Percentiles rank a stretch among this genome's conserved stretches.
phyloP scores from a whole-genome alignment of 1,140 invertebrate species.

The Trichonephila clavata region DNA sequence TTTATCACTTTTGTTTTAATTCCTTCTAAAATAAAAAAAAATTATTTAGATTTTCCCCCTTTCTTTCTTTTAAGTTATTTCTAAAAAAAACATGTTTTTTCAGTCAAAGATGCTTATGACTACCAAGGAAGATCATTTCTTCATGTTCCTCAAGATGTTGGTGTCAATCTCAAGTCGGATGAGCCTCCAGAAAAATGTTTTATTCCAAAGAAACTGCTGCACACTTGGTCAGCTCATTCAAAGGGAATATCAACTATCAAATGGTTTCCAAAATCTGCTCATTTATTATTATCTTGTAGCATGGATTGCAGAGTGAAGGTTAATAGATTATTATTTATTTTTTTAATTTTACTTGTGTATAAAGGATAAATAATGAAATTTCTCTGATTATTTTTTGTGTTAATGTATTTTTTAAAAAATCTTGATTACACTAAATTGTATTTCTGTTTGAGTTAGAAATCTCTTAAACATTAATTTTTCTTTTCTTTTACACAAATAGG shows the following conservation, averaged over 20 bases:
- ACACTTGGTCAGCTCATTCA: slow-evolving; percentile 98
- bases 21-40: too few species aligned
- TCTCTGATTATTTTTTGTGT: too few species aligned
- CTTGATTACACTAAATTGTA: too few species aligned
- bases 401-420: too few species aligned
- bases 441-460: too few species aligned
- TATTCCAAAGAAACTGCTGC: slow-evolving; percentile 97
- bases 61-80: too few species aligned
- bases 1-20: too few species aligned
- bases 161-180: slow-evolving; percentile 95
- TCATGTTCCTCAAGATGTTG: slow-evolving; percentile 96
- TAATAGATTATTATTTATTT: neutral
- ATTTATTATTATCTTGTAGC: slow-evolving; percentile 95
- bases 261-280: slow-evolving; percentile 97
- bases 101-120: slow-evolving; percentile 91
- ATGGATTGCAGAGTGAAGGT: slow-evolving; percentile 97
- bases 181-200: slow-evolving; percentile 97
- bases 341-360: too few species aligned
- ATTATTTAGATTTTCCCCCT: too few species aligned
- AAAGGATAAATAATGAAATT: too few species aligned
- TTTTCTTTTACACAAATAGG: too few species aligned
- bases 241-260: slow-evolving; percentile 98
- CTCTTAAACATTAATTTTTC: too few species aligned
- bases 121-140: slow-evolving; percentile 98
- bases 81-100: neutral